Evolutionary conservation across 2,797 vertebrate species (phyloP).

Genomic region (Argya squamiceps): DNA sequence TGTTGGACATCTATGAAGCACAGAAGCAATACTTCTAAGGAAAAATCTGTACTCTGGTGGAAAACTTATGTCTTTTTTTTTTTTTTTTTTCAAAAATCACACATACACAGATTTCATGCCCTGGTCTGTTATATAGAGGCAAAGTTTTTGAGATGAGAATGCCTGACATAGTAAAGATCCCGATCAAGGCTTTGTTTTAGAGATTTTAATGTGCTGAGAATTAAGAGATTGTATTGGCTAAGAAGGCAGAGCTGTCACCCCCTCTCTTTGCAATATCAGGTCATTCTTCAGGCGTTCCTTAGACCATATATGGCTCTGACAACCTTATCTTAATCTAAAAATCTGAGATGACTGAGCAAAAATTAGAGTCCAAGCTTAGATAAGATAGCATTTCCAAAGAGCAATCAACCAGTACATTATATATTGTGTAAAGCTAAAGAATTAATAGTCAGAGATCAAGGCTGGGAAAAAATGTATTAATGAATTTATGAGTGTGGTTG

Average conservation of each 20-base stretch:
- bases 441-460: background rate
- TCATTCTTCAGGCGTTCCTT: background rate
- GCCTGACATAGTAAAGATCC: background rate
- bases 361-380: background rate
- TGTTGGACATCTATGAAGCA: background rate
- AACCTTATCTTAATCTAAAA: background rate
- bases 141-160: background rate
- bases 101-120: fast-evolving
- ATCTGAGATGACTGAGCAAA: background rate
- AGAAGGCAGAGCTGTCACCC: background rate
- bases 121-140: background rate
- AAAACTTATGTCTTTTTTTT: background rate
- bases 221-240: background rate
- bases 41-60: background rate
- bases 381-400: background rate
- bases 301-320: background rate
- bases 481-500: background rate
- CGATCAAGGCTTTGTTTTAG: background rate
- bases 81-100: background rate
- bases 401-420: background rate
- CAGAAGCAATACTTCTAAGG: background rate
- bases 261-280: background rate
- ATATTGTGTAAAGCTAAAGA: background rate
- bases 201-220: background rate
- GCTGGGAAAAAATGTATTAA: background rate